Percentiles rank a stretch among this genome's conserved stretches.
Evolutionary conservation across 2,113 vertebrate genomes (phyloP).

Genomic region (Tenrec ecaudatus): DNA sequence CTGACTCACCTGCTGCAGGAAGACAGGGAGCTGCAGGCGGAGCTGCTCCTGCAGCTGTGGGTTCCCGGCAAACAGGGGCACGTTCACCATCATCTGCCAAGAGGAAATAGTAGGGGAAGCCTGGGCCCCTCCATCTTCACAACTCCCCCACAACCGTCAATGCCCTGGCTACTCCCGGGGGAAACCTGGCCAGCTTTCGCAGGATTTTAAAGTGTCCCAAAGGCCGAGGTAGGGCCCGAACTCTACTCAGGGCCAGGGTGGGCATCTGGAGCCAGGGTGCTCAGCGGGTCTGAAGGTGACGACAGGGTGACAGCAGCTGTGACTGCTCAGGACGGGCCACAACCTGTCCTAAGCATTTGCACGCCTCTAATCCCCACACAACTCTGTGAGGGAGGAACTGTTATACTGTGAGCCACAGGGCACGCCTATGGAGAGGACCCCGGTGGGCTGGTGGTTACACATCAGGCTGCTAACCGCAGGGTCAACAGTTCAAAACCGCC

Average conservation of each 20-base stretch:
- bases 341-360: background rate
- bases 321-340: too few species aligned
- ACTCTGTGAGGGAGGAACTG: background rate
- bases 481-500: too few species aligned
- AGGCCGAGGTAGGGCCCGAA: background rate
- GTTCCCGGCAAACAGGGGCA: constrained; percentile 97
- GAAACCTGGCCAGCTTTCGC: constrained; percentile 26
- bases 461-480: too few species aligned
- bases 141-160: too few species aligned
- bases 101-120: constrained; percentile 35
- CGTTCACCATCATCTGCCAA: constrained; percentile 97
- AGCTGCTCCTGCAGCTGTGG: constrained; percentile 98
- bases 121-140: background rate
- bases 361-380: background rate
- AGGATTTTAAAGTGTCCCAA: background rate
- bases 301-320: too few species aligned
- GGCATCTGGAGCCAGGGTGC: background rate
- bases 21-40: constrained; percentile 95
- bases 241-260: background rate
- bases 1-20: constrained; percentile 95
- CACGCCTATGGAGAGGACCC: too few species aligned
- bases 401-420: too few species aligned
- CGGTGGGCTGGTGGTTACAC: too few species aligned
- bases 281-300: background rate
- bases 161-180: background rate